phyloP scores from a whole-genome alignment of 2,888 invertebrate species.

The Andrena praecox region DNA sequence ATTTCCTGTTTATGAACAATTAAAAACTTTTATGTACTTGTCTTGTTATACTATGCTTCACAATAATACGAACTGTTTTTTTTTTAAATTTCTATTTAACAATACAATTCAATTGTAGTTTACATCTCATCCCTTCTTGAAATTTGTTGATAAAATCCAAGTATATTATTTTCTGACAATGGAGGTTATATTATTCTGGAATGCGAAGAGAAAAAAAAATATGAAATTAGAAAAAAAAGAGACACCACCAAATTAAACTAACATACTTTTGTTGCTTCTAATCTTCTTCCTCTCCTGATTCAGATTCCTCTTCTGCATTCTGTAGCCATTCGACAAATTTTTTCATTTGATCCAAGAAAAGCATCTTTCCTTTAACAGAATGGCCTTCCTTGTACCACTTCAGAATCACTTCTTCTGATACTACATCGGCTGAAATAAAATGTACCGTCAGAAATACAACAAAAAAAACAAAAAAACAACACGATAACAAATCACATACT shows the following conservation, averaged over 20 bases:
- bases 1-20: slow-evolving; percentile 70
- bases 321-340: slow-evolving; percentile 99
- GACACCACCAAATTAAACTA: slow-evolving; percentile 16
- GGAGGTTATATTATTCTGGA: slow-evolving; percentile 71
- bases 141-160: slow-evolving; percentile 78
- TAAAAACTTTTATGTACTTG: slow-evolving; percentile 68
- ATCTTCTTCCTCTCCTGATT: slow-evolving; percentile 87
- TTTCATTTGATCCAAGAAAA: slow-evolving; percentile 99
- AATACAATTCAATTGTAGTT: slow-evolving; percentile 62
- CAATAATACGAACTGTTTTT: slow-evolving; percentile 64
- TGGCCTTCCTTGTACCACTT: slow-evolving; percentile 98
- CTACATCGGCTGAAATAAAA: slow-evolving; percentile 90
- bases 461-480: not conserved
- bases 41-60: slow-evolving; percentile 62
- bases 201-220: slow-evolving; percentile 15
- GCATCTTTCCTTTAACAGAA: slow-evolving; percentile 97
- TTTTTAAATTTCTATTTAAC: slow-evolving; percentile 60
- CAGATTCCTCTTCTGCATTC: slow-evolving; percentile 95
- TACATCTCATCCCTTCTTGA: slow-evolving; percentile 65
- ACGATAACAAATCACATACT: slow-evolving; percentile 86
- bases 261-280: slow-evolving; percentile 74
- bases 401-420: slow-evolving; percentile 97
- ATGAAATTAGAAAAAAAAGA: slow-evolving; percentile 19
- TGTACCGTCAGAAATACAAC: not conserved
- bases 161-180: slow-evolving; percentile 78